A percentile compares a stretch with the other conserved stretches of the same genome.
Conservation (phyloP, 2,888 invertebrate genomes). For the Linnaemya tessellans region DNA sequence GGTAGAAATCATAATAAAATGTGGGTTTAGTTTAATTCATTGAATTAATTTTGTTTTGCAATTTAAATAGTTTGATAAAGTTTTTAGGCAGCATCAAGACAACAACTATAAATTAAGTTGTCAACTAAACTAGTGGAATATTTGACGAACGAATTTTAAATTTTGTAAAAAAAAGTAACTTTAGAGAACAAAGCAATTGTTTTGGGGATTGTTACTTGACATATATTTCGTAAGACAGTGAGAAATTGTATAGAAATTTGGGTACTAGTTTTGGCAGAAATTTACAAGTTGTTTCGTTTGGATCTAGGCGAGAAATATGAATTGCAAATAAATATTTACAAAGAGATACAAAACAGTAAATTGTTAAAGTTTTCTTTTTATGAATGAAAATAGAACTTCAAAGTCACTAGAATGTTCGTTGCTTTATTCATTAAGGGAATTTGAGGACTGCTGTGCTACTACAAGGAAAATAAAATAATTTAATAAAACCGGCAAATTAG, state of each 20-base stretch:
- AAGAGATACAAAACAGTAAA: not conserved
- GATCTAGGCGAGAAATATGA: constrained; percentile 1
- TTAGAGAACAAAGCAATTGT: not conserved
- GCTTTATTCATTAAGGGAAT: too few species aligned
- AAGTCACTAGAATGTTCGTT: not conserved
- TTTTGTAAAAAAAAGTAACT: constrained; percentile 28
- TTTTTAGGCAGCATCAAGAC: constrained; percentile 14
- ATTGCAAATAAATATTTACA: not conserved
- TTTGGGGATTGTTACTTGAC: constrained; percentile 13
- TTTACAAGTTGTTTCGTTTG: not conserved
- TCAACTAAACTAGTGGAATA: constrained; percentile 11
- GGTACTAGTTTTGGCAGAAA: not conserved
- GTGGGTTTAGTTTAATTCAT: constrained; percentile 51
- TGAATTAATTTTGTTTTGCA: constrained; percentile 50
- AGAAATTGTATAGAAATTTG: constrained; percentile 8
- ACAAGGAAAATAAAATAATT: too few species aligned
- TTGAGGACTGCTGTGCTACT: too few species aligned
- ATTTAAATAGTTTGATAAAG: constrained; percentile 56
- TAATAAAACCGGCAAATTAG: too few species aligned
- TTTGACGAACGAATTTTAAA: constrained; percentile 28
- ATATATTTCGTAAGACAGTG: not conserved
- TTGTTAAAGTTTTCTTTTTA: too few species aligned
- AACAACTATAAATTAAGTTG: constrained; percentile 49
- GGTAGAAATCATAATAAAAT: constrained; percentile 39
- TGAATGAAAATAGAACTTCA: too few species aligned